Conservation (phyloP, 35 echinoderm and acorn worm species). For the Heliocidaris tuberculata region DNA sequence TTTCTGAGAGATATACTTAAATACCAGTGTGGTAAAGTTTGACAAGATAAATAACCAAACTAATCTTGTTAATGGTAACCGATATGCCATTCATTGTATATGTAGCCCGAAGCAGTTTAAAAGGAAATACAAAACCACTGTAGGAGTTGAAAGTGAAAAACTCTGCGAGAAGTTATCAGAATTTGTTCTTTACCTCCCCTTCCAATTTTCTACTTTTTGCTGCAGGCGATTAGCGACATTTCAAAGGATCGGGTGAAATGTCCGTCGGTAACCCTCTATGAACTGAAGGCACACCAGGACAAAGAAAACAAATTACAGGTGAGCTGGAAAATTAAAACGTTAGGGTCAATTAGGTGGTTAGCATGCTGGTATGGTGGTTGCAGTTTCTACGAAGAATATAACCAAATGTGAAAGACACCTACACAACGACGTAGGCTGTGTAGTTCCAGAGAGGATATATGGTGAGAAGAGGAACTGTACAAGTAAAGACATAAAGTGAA, state of each 20-base stretch:
- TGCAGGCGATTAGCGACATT: conserved; percentile 85
- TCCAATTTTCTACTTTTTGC: background rate
- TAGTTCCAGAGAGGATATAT: no score
- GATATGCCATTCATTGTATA: background rate
- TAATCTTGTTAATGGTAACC: background rate
- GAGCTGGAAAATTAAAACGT: background rate
- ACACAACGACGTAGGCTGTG: no score
- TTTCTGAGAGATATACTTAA: no score
- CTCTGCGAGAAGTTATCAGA: background rate
- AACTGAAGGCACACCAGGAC: conserved; percentile 90
- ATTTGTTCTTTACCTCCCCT: background rate
- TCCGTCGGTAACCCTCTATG: conserved; percentile 65
- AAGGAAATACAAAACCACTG: background rate
- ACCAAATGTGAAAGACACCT: no score
- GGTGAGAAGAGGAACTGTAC: no score
- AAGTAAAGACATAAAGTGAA: no score
- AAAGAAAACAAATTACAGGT: conserved; percentile 97
- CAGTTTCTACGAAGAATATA: background rate
- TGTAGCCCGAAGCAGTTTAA: background rate
- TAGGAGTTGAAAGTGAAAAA: background rate
- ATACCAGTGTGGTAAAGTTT: background rate
- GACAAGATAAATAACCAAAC: background rate
- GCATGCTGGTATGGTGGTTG: background rate
- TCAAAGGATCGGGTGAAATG: conserved; percentile 45
- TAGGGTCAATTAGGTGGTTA: background rate